Conservation (phyloP, 2,797 vertebrate species). For the Gastrophryne carolinensis region DNA sequence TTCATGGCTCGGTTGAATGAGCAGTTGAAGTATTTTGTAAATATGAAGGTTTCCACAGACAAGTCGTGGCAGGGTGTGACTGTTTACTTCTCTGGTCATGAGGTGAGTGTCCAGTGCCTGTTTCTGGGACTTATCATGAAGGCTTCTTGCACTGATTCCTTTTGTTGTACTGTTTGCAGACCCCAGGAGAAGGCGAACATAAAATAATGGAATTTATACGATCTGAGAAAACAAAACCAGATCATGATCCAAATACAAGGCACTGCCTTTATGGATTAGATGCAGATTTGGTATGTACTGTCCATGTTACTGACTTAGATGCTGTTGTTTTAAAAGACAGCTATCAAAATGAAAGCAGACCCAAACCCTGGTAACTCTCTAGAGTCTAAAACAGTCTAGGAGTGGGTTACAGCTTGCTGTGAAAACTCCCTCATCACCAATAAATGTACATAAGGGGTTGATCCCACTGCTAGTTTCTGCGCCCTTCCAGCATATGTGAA, state of each 20-base stretch:
- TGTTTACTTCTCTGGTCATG: slow-evolving; percentile 95
- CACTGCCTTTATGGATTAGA: slow-evolving; percentile 98
- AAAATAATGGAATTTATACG: slow-evolving; percentile 99
- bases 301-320: too few species aligned
- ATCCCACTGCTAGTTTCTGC: too few species aligned
- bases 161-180: slow-evolving; percentile 70
- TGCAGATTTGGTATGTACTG: slow-evolving; percentile 91
- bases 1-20: slow-evolving; percentile 96
- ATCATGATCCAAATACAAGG: slow-evolving; percentile 90
- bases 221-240: slow-evolving; percentile 82
- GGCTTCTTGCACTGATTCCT: neutral
- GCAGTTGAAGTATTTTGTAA: slow-evolving; percentile 96
- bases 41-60: slow-evolving; percentile 93
- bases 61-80: slow-evolving; percentile 89
- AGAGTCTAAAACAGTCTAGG: too few species aligned
- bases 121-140: too few species aligned
- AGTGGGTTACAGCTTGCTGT: too few species aligned
- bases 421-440: too few species aligned
- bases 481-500: too few species aligned
- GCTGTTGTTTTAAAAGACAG: too few species aligned
- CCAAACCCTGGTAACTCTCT: too few species aligned
- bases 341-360: too few species aligned
- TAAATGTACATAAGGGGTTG: too few species aligned
- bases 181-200: slow-evolving; percentile 96
- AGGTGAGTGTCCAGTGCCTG: slow-evolving; percentile 72